Evolutionary conservation across 2,888 invertebrate species (phyloP), one percentile per base, ranked within the genome.

Genomic region (Lithophane socia): DNA sequence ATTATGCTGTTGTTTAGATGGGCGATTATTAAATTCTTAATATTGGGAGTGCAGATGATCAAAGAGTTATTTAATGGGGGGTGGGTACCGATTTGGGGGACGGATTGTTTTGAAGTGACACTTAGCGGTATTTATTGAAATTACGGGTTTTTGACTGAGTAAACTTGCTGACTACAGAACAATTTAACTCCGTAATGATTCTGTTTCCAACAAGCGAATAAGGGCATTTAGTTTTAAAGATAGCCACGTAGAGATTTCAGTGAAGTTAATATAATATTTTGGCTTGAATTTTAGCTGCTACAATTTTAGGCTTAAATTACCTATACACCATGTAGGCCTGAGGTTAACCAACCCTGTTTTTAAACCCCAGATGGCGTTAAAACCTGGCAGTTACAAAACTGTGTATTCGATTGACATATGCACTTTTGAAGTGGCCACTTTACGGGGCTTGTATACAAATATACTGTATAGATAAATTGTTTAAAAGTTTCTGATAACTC

Each of bases 1-100:
- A 87, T 89, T 88, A 86, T 77, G 67, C 76, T 86, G 80, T 88
- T 88, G 83, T 85, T 85, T 82, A 71, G 69, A 73, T 56, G 54
- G 7, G 7, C 69, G 71, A 80, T 88, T 85, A 87, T 85, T 86
- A 86, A 82, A 83, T 85, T 84, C 79, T 86, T 84, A 82, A 83
- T 83, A 79, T 80, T 72, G 37, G 44, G 75, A 77, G 70, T 76
- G 67, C 69, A 70, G 68, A 77, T 76, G 79, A 87, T 85, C 85
- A 86, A 87, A 86, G 84, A 64, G 72, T 69, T 75, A 44, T 80
- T 75, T 73, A 73, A 77, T 77, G 75, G 67, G 80, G 63, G 13
- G 29, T 24, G 24, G 64, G 21, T 16, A 37, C 64, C 47, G 61
- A 63, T 73, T 66, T 58, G 54, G 75, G 77, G 73, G 65, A 52